These are phyloP conservation scores for Diorhabda carinulata DNA, from an alignment of 1,140 invertebrate genomes.

Conservation along the genomic window DNA sequence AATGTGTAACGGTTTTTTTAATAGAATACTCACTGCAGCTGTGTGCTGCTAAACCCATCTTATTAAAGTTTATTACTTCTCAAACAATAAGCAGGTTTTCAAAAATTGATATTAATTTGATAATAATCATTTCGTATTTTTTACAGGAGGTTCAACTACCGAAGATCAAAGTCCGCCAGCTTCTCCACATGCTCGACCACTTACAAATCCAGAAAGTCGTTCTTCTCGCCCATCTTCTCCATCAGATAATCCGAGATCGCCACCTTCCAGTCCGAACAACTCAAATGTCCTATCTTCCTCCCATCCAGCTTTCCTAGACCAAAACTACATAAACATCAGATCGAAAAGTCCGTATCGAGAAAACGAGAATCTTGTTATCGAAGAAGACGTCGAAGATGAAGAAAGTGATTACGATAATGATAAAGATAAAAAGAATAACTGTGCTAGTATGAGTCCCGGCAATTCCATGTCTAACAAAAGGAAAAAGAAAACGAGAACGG, in stretches of 20 bases:
- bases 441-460: slow-evolving; percentile 51
- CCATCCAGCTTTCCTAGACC: slow-evolving; percentile 50
- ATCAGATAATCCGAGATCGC: slow-evolving; percentile 46
- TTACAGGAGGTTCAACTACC: slow-evolving; percentile 66
- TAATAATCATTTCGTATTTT: neutral
- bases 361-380: slow-evolving; percentile 51
- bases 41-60: too few species aligned
- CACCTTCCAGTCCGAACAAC: slow-evolving; percentile 43
- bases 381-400: slow-evolving; percentile 66
- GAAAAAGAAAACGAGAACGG: slow-evolving; percentile 98
- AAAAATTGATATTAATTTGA: too few species aligned
- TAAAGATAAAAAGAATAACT: slow-evolving; percentile 58
- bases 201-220: slow-evolving; percentile 48
- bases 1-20: neutral
- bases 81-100: too few species aligned
- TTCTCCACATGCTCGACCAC: slow-evolving; percentile 51
- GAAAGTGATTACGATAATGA: slow-evolving; percentile 63
- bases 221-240: slow-evolving; percentile 49
- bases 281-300: slow-evolving; percentile 32
- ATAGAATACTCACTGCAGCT: too few species aligned
- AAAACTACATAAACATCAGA: slow-evolving; percentile 48
- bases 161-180: slow-evolving; percentile 59
- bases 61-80: too few species aligned
- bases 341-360: slow-evolving; percentile 48
- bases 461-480: slow-evolving; percentile 64